Base-by-base conservation (phyloP, 2,888 invertebrate species). In the Rotaria socialis region DNA sequence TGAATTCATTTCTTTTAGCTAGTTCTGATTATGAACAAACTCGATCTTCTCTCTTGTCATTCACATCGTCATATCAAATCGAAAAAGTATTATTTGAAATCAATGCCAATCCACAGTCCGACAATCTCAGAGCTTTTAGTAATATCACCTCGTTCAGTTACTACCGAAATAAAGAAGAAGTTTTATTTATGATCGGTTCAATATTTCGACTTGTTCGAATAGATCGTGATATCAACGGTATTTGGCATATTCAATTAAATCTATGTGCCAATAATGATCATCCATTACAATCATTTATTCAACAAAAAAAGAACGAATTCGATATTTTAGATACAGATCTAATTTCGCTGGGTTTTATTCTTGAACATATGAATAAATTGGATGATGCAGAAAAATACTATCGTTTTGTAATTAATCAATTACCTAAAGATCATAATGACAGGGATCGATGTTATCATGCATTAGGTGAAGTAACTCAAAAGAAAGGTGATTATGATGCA, bases 361-460 rank as follows among this genome's bases (percentile, higher is more conserved):
- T 80, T 35, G 24, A 80, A 80, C 24, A 80, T n/a, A 80, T 80
- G 80, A n/a, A 8, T 47, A 47, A 80, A n/a, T 80, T 80, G 2
- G 80, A 80, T 47, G n/a, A 47, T 14, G 80, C 80, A 24, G 80
- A 80, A 80, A 43, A 80, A 10, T 80, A 47, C n/a, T 80, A 43
- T 47, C n/a, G 1, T n/a, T n/a, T 10, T 47, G 0, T 43, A 47
- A 8, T 47, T 14, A n/a, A 80, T 47, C 47, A 43, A 43, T 11
- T 80, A 80, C 6, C 43, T 16, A 47, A 47, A 43, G 47, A 80
- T 80, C 24, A 80, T 47, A 24, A 43, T 47, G n/a, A 80, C n/a
- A 22, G 24, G 6, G 3, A 19, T 41, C 43, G 80, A 47, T 80
- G 47, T 14, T 80, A 80, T 80, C 47, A 80, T 80, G 80, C 47